Evolutionary conservation across 2,113 vertebrate genomes (phyloP).

Genomic region (Collichthys lucidus): DNA sequence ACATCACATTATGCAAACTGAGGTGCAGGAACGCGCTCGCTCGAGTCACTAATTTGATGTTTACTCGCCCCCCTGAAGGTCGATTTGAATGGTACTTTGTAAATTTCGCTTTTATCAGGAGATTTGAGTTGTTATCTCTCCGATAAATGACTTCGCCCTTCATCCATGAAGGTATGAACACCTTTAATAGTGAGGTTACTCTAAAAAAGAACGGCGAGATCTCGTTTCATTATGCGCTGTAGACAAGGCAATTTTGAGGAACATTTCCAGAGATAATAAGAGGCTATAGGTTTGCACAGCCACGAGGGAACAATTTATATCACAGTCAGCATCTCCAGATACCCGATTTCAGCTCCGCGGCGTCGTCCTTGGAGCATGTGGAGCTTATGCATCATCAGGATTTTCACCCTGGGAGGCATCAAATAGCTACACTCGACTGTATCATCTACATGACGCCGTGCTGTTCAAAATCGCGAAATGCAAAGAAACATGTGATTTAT

Average conservation of each 20-base stretch:
- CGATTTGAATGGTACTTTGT: neutral
- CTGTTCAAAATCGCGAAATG: neutral
- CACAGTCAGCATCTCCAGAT: slow-evolving; percentile 34
- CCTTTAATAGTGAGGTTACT: neutral
- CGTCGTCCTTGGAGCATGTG: slow-evolving; percentile 32
- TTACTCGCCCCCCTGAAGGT: neutral
- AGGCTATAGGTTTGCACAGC: slow-evolving; percentile 1
- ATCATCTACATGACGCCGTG: neutral
- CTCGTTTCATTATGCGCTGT: slow-evolving; percentile 2
- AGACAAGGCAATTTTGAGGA: slow-evolving; percentile 14
- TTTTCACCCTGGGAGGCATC: slow-evolving; percentile 24
- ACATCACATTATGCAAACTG: neutral
- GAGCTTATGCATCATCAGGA: slow-evolving; percentile 42
- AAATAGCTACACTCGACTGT: neutral
- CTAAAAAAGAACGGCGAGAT: neutral
- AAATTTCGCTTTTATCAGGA: neutral
- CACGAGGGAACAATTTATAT: slow-evolving; percentile 38
- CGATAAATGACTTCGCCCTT: neutral
- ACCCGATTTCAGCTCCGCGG: slow-evolving; percentile 20
- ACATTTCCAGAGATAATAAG: slow-evolving; percentile 37
- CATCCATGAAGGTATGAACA: neutral
- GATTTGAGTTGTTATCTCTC: slow-evolving; percentile 2
- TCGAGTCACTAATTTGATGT: slow-evolving; percentile 13
- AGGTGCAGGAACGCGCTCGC: neutral
- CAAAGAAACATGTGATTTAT: neutral